A percentile compares a stretch with the other conserved stretches of the same genome.
These are phyloP conservation scores for Isoperla grammatica DNA, from an alignment of 2,888 invertebrate species.

Conservation along the genomic window DNA sequence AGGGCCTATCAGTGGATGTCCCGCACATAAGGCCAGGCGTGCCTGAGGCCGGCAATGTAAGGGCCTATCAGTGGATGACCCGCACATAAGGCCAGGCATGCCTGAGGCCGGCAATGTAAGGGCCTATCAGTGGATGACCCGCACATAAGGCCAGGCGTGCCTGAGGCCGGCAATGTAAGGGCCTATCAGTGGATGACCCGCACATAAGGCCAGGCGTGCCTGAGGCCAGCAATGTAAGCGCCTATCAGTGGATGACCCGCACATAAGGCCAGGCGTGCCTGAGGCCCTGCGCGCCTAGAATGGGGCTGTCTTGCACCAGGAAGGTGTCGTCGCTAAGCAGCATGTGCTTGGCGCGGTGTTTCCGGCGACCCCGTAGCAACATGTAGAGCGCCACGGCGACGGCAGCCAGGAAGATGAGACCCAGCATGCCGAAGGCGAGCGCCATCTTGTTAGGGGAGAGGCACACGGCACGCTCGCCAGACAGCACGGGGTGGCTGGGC, in stretches of 20 bases:
- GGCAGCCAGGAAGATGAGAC: constrained; percentile 65
- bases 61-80: too few relatives aligned
- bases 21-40: too few relatives aligned
- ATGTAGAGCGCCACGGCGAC: constrained; percentile 64
- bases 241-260: constrained; percentile 19
- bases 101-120: too few relatives aligned
- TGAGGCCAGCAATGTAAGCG: too few relatives aligned
- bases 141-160: too few relatives aligned
- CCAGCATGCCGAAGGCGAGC: constrained; percentile 64
- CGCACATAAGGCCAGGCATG: too few relatives aligned
- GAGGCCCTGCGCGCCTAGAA: constrained; percentile 49
- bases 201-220: too few relatives aligned
- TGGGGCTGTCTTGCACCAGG: constrained; percentile 55
- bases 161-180: too few relatives aligned
- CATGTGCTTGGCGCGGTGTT: constrained; percentile 54
- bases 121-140: too few relatives aligned
- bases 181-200: constrained; percentile 20
- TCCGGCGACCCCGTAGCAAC: constrained; percentile 55
- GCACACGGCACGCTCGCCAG: constrained; percentile 56
- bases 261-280: constrained; percentile 26
- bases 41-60: too few relatives aligned
- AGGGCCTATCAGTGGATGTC: too few relatives aligned
- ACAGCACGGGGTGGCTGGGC: not conserved
- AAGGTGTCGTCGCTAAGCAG: constrained; percentile 56
- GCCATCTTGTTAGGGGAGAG: constrained; percentile 73